Conservation (phyloP, 2,113 vertebrate species). For the Podarcis cretensis region DNA sequence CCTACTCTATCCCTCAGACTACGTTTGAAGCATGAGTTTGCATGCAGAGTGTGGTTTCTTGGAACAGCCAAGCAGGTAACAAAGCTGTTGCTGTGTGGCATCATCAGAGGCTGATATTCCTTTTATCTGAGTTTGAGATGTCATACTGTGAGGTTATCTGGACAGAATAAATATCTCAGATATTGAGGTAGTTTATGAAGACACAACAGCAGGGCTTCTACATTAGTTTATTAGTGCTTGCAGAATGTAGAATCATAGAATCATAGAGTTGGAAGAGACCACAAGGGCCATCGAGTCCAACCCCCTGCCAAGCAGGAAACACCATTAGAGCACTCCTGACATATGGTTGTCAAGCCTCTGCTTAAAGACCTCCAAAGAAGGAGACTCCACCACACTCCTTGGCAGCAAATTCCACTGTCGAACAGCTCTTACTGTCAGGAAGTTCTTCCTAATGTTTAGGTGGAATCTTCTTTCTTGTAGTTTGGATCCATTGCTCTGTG, state of each 20-base stretch:
- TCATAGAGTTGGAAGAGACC: too few relatives aligned
- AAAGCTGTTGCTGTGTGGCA: not conserved
- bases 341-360: too few relatives aligned
- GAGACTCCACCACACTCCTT: too few relatives aligned
- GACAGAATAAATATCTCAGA: conserved; percentile 5
- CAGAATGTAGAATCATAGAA: not conserved
- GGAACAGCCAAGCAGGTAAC: accelerated
- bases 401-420: too few relatives aligned
- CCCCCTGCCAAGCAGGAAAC: too few relatives aligned
- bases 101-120: not conserved
- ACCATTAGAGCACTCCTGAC: too few relatives aligned
- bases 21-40: not conserved
- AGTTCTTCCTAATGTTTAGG: too few relatives aligned
- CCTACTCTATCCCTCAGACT: accelerated
- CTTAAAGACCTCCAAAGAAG: too few relatives aligned
- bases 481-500: too few relatives aligned
- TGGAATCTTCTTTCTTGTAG: too few relatives aligned
- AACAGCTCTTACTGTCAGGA: too few relatives aligned
- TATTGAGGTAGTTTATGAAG: not conserved
- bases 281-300: too few relatives aligned
- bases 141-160: not conserved
- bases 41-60: not conserved
- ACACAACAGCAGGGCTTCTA: not conserved
- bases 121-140: not conserved
- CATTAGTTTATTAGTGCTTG: conserved; percentile 3